These are phyloP conservation scores for Aeoliscus strigatus DNA, from an alignment of 2,797 vertebrate genomes.

Conservation along the genomic window DNA sequence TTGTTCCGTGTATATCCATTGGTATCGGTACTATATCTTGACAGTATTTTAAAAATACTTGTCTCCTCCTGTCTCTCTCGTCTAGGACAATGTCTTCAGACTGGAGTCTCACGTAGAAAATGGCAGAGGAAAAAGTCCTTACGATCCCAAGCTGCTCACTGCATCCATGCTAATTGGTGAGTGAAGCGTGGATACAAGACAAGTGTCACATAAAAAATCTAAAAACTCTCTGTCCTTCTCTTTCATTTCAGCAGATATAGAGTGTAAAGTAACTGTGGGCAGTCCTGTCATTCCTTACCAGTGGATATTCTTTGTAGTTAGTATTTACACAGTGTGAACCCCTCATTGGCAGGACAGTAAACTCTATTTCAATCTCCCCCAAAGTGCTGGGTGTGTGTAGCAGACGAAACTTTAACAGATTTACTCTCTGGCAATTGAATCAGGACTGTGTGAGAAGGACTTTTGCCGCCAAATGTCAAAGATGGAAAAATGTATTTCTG, in stretches of 20 bases:
- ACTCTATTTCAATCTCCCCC: slow-evolving; percentile 51
- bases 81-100: slow-evolving; percentile 89
- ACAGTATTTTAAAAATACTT: too few species aligned
- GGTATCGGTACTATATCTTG: too few species aligned
- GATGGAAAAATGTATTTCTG: too few species aligned
- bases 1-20: too few species aligned
- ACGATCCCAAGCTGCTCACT: slow-evolving; percentile 92
- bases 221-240: slow-evolving; percentile 38
- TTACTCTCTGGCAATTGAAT: slow-evolving; percentile 39
- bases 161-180: slow-evolving; percentile 93
- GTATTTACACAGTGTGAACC: slow-evolving; percentile 44
- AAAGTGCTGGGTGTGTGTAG: slow-evolving; percentile 30
- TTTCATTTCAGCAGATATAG: slow-evolving; percentile 44
- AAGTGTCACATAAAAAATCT: slow-evolving; percentile 38
- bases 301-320: slow-evolving; percentile 40
- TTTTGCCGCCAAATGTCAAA: slow-evolving; percentile 43
- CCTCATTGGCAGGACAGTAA: slow-evolving; percentile 56
- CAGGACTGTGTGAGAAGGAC: slow-evolving; percentile 15
- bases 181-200: slow-evolving; percentile 33
- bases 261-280: slow-evolving; percentile 21
- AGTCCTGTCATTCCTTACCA: slow-evolving; percentile 47
- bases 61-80: slow-evolving; percentile 14
- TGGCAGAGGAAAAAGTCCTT: slow-evolving; percentile 95
- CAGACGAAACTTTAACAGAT: slow-evolving; percentile 37
- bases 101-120: slow-evolving; percentile 89